These are phyloP conservation scores for Sesia apiformis DNA, from an alignment of 2,888 invertebrate species.

Conservation along the genomic window DNA sequence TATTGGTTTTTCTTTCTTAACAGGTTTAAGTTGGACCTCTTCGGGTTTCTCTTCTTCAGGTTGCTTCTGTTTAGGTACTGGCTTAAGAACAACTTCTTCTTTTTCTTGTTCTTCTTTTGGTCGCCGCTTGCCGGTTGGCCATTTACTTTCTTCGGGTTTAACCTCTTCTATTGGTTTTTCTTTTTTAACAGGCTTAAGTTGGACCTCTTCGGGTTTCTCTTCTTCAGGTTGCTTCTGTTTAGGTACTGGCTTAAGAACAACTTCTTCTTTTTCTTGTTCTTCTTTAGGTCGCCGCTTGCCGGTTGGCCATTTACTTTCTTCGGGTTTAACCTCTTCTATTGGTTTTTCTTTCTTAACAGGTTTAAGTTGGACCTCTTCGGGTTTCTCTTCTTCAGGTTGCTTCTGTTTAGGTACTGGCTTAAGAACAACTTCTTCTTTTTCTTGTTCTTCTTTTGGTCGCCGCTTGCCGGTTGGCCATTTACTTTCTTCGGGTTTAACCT, in stretches of 20 bases:
- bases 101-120: constrained; percentile 44
- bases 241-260: constrained; percentile 34
- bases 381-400: constrained; percentile 22
- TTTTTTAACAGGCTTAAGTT: constrained; percentile 14
- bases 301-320: constrained; percentile 28
- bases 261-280: constrained; percentile 26
- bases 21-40: constrained; percentile 25
- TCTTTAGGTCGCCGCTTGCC: constrained; percentile 19
- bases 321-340: constrained; percentile 22
- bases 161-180: constrained; percentile 17
- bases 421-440: constrained; percentile 33
- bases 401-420: constrained; percentile 37
- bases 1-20: constrained; percentile 30
- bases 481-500: constrained; percentile 42
- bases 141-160: constrained; percentile 26
- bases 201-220: constrained; percentile 39
- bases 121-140: constrained; percentile 32
- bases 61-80: constrained; percentile 29
- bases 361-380: constrained; percentile 34
- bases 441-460: constrained; percentile 22
- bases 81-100: constrained; percentile 67
- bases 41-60: constrained; percentile 10
- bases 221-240: constrained; percentile 25
- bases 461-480: constrained; percentile 14
- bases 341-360: constrained; percentile 15